Conservation (phyloP, 2,797 vertebrate genomes). For the Sylvia borin region DNA sequence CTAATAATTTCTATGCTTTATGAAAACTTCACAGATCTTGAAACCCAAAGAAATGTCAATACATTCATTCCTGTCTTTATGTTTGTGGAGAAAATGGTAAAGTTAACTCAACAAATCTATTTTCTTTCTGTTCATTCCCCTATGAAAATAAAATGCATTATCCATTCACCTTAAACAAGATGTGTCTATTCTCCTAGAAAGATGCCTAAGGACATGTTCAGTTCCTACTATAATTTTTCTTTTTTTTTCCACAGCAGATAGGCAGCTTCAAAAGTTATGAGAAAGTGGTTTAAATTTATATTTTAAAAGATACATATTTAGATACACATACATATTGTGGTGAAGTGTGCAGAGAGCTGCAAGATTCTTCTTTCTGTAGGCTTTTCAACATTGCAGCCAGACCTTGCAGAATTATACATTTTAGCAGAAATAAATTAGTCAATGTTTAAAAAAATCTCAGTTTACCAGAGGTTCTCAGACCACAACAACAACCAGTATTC, state of each 20-base stretch:
- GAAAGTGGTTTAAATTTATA: neutral
- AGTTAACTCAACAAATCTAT: neutral
- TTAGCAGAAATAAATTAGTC: neutral
- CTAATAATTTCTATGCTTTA: neutral
- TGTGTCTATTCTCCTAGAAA: conserved; percentile 3
- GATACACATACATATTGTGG: neutral
- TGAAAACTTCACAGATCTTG: neutral
- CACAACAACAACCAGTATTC: neutral
- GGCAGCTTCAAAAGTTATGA: neutral
- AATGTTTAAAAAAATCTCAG: neutral
- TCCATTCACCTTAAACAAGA: neutral
- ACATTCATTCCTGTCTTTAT: neutral
- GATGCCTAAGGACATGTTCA: neutral
- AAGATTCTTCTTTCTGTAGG: neutral
- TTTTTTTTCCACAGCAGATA: neutral
- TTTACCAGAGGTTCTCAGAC: neutral
- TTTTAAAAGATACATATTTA: neutral
- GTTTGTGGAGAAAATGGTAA: neutral
- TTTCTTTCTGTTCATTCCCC: neutral
- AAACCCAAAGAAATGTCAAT: neutral
- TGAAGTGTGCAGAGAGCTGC: neutral
- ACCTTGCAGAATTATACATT: neutral
- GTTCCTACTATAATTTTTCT: neutral
- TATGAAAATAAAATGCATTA: neutral
- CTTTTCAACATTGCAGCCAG: neutral